phyloP scores from a whole-genome alignment of 2,888 invertebrate genomes.

The Sminthurinus aureus region DNA sequence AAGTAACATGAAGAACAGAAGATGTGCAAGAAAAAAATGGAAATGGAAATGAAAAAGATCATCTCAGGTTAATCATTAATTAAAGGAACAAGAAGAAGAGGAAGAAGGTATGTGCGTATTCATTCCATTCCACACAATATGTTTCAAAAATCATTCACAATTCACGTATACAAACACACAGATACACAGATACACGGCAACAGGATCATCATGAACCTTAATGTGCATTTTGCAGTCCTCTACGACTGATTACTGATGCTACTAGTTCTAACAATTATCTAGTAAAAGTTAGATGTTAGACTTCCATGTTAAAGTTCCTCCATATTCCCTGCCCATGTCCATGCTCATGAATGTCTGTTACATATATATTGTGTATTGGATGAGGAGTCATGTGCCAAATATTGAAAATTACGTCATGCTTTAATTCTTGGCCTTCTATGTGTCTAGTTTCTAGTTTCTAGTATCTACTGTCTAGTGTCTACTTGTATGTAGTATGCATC shows the following conservation, averaged over 20 bases:
- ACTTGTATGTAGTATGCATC: slow-evolving; percentile 30
- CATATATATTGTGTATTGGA: not conserved
- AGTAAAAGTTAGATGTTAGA: not conserved
- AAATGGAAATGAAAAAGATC: not conserved
- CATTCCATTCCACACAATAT: too few species aligned
- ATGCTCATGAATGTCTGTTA: too few species aligned
- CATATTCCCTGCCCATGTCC: too few species aligned
- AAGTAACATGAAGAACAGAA: not conserved
- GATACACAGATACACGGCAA: not conserved
- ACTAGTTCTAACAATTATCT: too few species aligned
- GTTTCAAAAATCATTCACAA: not conserved
- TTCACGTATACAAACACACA: not conserved
- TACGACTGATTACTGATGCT: too few species aligned
- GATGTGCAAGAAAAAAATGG: not conserved
- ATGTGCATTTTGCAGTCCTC: too few species aligned
- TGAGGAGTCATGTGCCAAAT: slow-evolving; percentile 41
- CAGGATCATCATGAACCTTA: too few species aligned
- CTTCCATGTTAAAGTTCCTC: not conserved
- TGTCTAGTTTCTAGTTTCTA: slow-evolving; percentile 39
- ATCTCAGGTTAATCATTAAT: slow-evolving; percentile 20
- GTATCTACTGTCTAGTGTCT: slow-evolving; percentile 23
- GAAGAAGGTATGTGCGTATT: not conserved
- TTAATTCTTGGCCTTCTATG: slow-evolving; percentile 46
- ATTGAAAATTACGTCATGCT: slow-evolving; percentile 43
- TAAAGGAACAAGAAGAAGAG: not conserved